Conservation (phyloP, 2,113 vertebrate species). For the Suricata suricatta region DNA sequence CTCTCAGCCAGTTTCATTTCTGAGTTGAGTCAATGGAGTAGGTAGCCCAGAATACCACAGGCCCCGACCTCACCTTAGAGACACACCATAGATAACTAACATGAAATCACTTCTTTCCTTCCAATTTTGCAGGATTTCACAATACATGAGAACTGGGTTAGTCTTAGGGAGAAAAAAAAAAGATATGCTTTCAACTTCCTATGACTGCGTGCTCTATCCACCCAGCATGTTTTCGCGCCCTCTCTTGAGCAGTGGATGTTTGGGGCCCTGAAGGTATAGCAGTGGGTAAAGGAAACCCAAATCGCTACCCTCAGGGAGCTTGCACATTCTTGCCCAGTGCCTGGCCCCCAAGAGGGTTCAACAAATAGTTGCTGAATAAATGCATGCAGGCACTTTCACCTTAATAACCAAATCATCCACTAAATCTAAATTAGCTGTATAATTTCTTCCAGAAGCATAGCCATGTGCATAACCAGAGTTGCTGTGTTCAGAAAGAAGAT, state of each 20-base stretch:
- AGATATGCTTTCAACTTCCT: not conserved
- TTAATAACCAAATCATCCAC: not conserved
- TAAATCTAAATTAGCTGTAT: not conserved
- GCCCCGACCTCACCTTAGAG: not conserved
- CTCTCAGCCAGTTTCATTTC: not conserved
- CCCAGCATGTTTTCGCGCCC: not conserved
- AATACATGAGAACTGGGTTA: conserved; percentile 55
- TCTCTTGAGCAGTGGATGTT: not conserved
- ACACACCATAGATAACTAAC: not conserved
- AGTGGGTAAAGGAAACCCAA: not conserved
- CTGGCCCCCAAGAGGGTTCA: not conserved
- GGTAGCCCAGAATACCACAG: not conserved
- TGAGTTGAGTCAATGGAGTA: not conserved
- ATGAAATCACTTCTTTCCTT: not conserved
- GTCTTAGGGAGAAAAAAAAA: not conserved
- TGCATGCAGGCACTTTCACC: accelerated
- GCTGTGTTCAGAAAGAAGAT: not conserved
- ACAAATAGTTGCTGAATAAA: not conserved
- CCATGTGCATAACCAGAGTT: not conserved
- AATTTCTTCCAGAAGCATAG: not conserved
- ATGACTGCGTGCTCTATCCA: not conserved
- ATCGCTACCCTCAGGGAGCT: not conserved
- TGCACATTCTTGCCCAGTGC: not conserved
- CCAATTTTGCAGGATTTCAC: not conserved
- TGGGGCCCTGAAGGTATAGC: not conserved